A percentile compares a stretch with the other conserved stretches of the same genome.
Evolutionary conservation across 1,140 invertebrate species (phyloP).

Genomic region (Asbolus verrucosus): DNA sequence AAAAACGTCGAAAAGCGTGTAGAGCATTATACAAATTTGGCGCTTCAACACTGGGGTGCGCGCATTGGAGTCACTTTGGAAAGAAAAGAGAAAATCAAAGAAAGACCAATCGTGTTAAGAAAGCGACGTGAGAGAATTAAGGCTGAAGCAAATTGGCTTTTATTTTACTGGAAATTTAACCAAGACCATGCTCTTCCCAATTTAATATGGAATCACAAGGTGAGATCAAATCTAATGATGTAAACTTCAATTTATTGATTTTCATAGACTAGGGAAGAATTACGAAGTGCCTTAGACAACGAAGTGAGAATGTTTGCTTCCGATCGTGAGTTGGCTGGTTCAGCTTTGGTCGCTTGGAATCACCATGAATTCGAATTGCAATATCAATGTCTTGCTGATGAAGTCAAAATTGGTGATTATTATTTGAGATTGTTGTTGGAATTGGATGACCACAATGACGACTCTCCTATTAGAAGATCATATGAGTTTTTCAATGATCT

Average conservation of each 20-base stretch:
- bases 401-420: slow-evolving; percentile 99
- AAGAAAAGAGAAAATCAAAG: slow-evolving; percentile 73
- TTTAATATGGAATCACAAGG: slow-evolving; percentile 99
- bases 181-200: slow-evolving; percentile 96
- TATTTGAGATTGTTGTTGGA: slow-evolving; percentile 95
- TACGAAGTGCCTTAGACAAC: slow-evolving; percentile 92
- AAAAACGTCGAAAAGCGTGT: slow-evolving; percentile 84
- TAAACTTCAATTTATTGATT: neutral
- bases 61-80: slow-evolving; percentile 79
- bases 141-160: slow-evolving; percentile 90
- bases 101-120: slow-evolving; percentile 88
- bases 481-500: slow-evolving; percentile 99
- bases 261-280: slow-evolving; percentile 93
- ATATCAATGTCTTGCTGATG: slow-evolving; percentile 94
- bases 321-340: slow-evolving; percentile 90
- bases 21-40: slow-evolving; percentile 77
- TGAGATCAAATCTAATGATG: slow-evolving; percentile 61
- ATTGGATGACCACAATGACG: slow-evolving; percentile 87
- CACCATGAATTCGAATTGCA: slow-evolving; percentile 96
- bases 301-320: slow-evolving; percentile 91
- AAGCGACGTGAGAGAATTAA: slow-evolving; percentile 93
- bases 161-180: slow-evolving; percentile 97
- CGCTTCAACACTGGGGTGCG: slow-evolving; percentile 91
- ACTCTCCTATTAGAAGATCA: slow-evolving; percentile 88
- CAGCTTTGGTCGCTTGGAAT: slow-evolving; percentile 94